Evolutionary conservation across 2,888 invertebrate genomes (phyloP).

Genomic region (Drosophila barbarae): DNA sequence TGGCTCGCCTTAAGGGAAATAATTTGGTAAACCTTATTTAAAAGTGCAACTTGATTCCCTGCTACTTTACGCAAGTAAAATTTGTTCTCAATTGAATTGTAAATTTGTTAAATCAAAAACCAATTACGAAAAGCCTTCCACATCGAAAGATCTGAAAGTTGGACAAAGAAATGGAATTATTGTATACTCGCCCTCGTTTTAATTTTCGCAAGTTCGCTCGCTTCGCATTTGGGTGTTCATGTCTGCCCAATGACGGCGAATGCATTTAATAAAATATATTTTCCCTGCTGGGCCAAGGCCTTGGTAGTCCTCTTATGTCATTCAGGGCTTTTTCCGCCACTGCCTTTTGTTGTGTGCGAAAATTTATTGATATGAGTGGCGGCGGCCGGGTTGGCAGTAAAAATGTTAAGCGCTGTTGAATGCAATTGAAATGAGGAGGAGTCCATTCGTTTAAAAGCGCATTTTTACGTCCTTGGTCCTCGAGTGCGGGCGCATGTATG

Average conservation of each 20-base stretch:
- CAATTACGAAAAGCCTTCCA: slow-evolving; percentile 23
- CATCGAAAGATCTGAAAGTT: background rate
- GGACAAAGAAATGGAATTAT: slow-evolving; percentile 23
- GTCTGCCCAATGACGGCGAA: slow-evolving; percentile 8
- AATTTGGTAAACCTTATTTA: background rate
- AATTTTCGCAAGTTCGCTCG: slow-evolving; percentile 29
- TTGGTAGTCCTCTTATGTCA: slow-evolving; percentile 37
- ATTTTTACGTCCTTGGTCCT: slow-evolving; percentile 19
- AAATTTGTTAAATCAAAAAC: slow-evolving; percentile 37
- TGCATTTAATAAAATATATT: slow-evolving; percentile 50
- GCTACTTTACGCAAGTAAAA: background rate
- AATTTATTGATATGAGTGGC: slow-evolving; percentile 51
- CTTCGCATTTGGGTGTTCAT: slow-evolving; percentile 17
- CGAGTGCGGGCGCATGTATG: slow-evolving; percentile 31
- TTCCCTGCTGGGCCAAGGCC: slow-evolving; percentile 20
- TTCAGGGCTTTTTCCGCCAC: slow-evolving; percentile 28
- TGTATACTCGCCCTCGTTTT: slow-evolving; percentile 17
- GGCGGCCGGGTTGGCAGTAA: slow-evolving; percentile 45
- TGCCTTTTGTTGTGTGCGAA: slow-evolving; percentile 63
- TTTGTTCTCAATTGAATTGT: slow-evolving; percentile 7
- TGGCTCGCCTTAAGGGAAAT: background rate
- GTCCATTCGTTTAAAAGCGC: slow-evolving; percentile 20
- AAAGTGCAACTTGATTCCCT: background rate
- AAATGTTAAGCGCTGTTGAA: slow-evolving; percentile 66
- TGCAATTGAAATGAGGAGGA: slow-evolving; percentile 65